These are phyloP conservation scores for Helarctos malayanus DNA, from an alignment of 2,797 vertebrate species.

Conservation along the genomic window DNA sequence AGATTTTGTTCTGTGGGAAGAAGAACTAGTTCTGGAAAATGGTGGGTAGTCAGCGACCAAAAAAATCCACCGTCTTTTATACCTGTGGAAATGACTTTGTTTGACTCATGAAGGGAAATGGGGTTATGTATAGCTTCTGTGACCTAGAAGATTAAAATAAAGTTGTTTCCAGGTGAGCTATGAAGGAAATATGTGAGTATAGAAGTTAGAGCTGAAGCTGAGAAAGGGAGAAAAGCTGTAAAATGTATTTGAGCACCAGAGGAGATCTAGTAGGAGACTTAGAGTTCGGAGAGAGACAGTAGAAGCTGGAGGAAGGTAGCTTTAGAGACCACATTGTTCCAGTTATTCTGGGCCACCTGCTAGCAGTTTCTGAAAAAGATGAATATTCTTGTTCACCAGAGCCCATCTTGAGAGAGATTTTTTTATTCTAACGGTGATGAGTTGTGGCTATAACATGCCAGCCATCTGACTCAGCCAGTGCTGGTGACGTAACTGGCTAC, in stretches of 20 bases:
- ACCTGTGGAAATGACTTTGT: neutral
- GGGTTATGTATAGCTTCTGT: neutral
- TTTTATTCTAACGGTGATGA: neutral
- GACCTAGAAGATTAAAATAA: neutral
- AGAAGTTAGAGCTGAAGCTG: neutral
- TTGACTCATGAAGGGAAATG: neutral
- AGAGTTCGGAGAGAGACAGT: neutral
- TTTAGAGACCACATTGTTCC: neutral
- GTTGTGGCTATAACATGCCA: neutral
- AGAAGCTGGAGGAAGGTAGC: neutral
- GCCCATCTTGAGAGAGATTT: neutral
- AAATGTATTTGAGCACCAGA: neutral
- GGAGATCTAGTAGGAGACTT: neutral
- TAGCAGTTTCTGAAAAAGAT: conserved; percentile 9
- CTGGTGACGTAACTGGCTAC: neutral
- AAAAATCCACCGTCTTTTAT: neutral
- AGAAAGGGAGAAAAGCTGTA: neutral
- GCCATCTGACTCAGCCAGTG: neutral
- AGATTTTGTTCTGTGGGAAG: conserved; percentile 8
- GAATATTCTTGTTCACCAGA: neutral
- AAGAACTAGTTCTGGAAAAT: conserved; percentile 25
- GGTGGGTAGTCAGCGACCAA: neutral
- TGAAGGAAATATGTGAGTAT: neutral
- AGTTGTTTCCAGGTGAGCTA: neutral
- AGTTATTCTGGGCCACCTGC: neutral